Evolutionary conservation across 2,888 invertebrate genomes (phyloP).

Genomic region (Cremastinae sp.): DNA sequence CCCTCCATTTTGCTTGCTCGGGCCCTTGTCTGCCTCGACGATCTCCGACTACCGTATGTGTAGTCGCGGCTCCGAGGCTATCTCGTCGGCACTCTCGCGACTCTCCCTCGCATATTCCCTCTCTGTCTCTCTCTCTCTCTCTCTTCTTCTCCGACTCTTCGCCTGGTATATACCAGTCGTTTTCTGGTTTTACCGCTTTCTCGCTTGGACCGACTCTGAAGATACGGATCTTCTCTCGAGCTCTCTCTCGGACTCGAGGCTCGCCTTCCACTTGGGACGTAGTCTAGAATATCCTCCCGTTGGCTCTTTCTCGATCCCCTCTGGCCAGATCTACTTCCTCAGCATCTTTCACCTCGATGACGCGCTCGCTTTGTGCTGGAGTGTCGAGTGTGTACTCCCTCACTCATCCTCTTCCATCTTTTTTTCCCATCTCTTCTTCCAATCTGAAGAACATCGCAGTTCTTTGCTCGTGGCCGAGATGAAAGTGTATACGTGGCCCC

Average conservation of each 20-base stretch:
- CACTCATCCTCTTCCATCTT: slow-evolving; percentile 51
- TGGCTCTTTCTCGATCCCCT: slow-evolving; percentile 56
- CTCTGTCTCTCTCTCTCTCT: slow-evolving; percentile 31
- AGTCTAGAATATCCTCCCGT: slow-evolving; percentile 53
- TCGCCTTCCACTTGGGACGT: slow-evolving; percentile 56
- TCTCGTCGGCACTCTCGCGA: slow-evolving; percentile 58
- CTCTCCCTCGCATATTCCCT: slow-evolving; percentile 13
- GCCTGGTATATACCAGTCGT: slow-evolving; percentile 52
- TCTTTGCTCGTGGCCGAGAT: slow-evolving; percentile 54
- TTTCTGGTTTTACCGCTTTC: slow-evolving; percentile 45
- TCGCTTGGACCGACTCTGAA: too few relatives aligned
- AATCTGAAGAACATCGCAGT: slow-evolving; percentile 33
- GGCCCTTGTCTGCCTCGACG: slow-evolving; percentile 78
- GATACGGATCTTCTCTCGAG: slow-evolving; percentile 8
- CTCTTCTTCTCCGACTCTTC: slow-evolving; percentile 3
- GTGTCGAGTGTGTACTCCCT: slow-evolving; percentile 61
- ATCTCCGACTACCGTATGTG: slow-evolving; percentile 80
- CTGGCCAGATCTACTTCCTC: slow-evolving; percentile 50
- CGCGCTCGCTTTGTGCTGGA: slow-evolving; percentile 58
- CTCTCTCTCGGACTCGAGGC: slow-evolving; percentile 57
- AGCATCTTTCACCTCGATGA: slow-evolving; percentile 62
- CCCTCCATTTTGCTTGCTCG: slow-evolving; percentile 79
- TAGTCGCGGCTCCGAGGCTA: slow-evolving; percentile 67
- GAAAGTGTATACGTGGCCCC: slow-evolving; percentile 59
- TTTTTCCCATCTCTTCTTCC: slow-evolving; percentile 17